These are phyloP conservation scores for Thalassarche chlororhynchos DNA, from an alignment of 2,113 vertebrate genomes.

Conservation along the genomic window DNA sequence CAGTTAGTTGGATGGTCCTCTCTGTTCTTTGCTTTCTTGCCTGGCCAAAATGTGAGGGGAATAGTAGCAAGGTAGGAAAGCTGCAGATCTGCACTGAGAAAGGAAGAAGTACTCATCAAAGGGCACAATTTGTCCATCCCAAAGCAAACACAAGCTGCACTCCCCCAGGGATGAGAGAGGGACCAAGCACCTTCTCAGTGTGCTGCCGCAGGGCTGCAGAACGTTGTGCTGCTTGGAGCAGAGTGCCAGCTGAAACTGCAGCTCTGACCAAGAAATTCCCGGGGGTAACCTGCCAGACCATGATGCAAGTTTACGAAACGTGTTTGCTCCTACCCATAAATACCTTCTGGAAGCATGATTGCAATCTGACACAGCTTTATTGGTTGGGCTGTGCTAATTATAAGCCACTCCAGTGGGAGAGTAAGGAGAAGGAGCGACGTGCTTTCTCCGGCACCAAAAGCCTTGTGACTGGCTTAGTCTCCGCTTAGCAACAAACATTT, in stretches of 20 bases:
- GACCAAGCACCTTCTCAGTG: not conserved
- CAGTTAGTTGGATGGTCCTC: not conserved
- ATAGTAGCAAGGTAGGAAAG: not conserved
- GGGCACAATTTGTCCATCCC: not conserved
- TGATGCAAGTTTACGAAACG: rapidly evolving
- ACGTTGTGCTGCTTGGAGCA: not conserved
- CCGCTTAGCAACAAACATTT: not conserved
- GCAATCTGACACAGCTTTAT: not conserved
- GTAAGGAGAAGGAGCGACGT: not conserved
- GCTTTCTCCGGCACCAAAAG: not conserved
- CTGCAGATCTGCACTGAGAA: not conserved
- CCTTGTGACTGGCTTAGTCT: not conserved
- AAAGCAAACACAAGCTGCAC: not conserved
- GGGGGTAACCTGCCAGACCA: not conserved
- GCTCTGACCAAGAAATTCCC: not conserved
- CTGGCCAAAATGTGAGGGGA: not conserved
- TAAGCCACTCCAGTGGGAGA: not conserved
- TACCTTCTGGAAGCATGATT: not conserved
- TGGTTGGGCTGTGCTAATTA: not conserved
- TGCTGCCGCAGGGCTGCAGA: not conserved
- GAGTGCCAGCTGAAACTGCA: not conserved
- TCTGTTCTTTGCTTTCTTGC: not conserved
- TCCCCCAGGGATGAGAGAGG: not conserved
- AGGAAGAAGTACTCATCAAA: not conserved
- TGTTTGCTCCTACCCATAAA: not conserved